Evolutionary conservation across 2,797 vertebrate genomes (phyloP), one percentile per base, ranked within the genome.

Genomic region (Limnodromus scolopaceus): DNA sequence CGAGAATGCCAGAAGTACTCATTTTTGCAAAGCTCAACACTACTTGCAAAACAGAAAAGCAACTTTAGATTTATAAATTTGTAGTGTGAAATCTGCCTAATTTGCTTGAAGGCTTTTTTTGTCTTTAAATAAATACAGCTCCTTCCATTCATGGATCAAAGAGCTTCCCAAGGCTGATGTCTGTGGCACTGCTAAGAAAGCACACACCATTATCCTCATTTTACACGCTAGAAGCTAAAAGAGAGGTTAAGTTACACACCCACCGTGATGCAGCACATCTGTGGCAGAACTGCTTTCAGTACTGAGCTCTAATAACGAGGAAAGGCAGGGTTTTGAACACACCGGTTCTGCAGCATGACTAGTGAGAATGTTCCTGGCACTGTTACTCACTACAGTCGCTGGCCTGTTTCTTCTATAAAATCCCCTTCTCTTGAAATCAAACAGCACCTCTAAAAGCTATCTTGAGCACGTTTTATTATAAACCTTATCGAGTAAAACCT

Each of bases 321-420:
- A 92, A 45, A 71, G 49, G 72, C 2, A 55, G 57, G 54, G 58
- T 61, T 87, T 90, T 81, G 80, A 86, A 87, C 74, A 90, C 79
- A 63, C 61, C 19, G 76, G 64, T 60, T 94, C 96, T 88, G 93
- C 94, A 95, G 94, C 58, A 90, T 82, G 96, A 92, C 85, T 93
- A 91, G 95, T 53, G 93, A 95, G 90, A 96, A 96, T 88, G 76
- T 46, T 95, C 63, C 80, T 92, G 93, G 91, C 85, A 75, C 89
- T 5, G 70, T 16, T 46, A 51, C 39, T 58, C 30, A 3, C 57
- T 58, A 75, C 61, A 4, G 82, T 34, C 0, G 0, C 41, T 1
- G 7, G 30, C 13, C 24, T 30, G 32, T 10, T 78, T 77, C 86
- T 71, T 85, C 17, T 30, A 41, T 19, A 77, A 63, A 92, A 55